These are phyloP conservation scores for Chloropsis cyanopogon DNA, from an alignment of 2,113 vertebrate species.

Conservation along the genomic window DNA sequence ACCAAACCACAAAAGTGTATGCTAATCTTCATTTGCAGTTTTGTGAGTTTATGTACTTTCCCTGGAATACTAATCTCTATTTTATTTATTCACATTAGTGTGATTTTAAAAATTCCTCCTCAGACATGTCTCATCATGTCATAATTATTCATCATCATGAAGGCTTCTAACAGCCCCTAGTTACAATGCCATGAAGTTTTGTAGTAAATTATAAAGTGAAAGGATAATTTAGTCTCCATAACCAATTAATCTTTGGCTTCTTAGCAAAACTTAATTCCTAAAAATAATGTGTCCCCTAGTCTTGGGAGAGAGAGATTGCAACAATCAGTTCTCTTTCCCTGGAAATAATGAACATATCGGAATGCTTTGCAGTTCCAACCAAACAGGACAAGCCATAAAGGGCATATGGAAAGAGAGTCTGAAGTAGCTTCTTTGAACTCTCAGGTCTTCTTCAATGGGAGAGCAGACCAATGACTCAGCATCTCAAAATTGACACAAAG, in stretches of 20 bases:
- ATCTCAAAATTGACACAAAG: neutral
- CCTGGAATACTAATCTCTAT: neutral
- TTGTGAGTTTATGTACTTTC: neutral
- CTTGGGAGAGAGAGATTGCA: neutral
- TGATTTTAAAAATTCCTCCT: conserved; percentile 24
- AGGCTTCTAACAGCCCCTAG: neutral
- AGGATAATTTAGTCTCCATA: neutral
- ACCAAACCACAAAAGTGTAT: neutral
- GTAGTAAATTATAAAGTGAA: conserved; percentile 20
- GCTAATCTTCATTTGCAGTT: neutral
- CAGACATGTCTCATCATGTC: conserved; percentile 2
- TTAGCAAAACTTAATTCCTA: neutral
- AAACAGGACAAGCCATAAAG: neutral
- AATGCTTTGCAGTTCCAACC: neutral
- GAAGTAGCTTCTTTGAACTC: neutral
- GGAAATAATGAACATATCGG: neutral
- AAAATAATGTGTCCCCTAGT: neutral
- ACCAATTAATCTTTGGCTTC: neutral
- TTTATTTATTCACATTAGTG: neutral
- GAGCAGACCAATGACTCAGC: neutral
- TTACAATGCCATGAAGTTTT: neutral
- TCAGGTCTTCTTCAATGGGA: neutral
- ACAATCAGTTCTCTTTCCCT: neutral
- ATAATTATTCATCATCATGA: neutral
- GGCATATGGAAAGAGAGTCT: neutral